These are phyloP conservation scores for Forbesichthys agassizii DNA, from an alignment of 2,113 vertebrate genomes.

Conservation along the genomic window DNA sequence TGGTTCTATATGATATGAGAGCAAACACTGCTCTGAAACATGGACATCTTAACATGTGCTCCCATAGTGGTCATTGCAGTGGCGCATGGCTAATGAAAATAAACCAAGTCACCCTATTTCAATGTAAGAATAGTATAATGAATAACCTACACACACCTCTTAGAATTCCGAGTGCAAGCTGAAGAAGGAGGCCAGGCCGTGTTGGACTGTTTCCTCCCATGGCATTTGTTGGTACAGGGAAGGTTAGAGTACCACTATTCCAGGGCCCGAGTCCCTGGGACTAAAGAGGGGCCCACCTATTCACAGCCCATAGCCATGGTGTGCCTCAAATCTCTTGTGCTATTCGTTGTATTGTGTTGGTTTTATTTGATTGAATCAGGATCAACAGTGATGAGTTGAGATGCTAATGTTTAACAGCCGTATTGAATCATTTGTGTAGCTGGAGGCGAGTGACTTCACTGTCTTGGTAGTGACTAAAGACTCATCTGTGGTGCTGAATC, in stretches of 20 bases:
- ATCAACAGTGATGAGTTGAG: not conserved
- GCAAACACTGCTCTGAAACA: conserved; percentile 3
- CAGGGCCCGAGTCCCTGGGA: conserved; percentile 44
- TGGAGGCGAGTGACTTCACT: conserved; percentile 45
- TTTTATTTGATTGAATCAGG: conserved; percentile 8
- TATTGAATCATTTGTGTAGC: conserved; percentile 37
- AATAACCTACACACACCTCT: conserved; percentile 3
- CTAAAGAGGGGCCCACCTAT: conserved; percentile 37
- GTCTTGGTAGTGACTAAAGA: conserved; percentile 64
- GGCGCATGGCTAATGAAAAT: conserved; percentile 49
- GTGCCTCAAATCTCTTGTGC: too few species aligned
- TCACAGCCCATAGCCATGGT: too few species aligned
- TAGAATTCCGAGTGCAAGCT: conserved; percentile 58
- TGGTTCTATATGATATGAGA: conserved; percentile 3
- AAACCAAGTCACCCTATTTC: conserved; percentile 52
- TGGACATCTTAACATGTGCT: conserved; percentile 42
- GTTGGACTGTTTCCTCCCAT: conserved; percentile 72
- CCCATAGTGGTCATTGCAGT: conserved; percentile 7
- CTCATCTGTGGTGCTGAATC: conserved; percentile 71
- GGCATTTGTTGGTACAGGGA: conserved; percentile 67
- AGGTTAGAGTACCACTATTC: conserved; percentile 66
- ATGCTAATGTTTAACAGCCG: conserved; percentile 11
- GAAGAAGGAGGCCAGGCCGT: conserved; percentile 66
- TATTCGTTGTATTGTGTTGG: too few species aligned
- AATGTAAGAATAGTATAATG: conserved; percentile 17